Base-by-base conservation (phyloP, 2,888 invertebrate genomes). In the Eupithecia subumbrata region DNA sequence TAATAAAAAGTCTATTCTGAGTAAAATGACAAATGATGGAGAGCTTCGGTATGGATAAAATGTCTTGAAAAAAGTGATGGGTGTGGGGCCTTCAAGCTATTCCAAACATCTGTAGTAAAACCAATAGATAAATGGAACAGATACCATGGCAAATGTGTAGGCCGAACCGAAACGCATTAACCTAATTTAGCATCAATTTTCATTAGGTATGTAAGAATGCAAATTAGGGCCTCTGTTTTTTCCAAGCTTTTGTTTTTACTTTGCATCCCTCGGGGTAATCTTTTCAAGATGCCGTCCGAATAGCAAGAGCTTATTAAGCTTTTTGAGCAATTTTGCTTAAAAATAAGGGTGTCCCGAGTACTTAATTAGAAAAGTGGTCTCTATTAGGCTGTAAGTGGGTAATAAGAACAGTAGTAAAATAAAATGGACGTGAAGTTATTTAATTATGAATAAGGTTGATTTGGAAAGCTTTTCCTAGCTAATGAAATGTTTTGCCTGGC, bases 181-280 rank as follows among this genome's bases (percentile, higher is more conserved):
- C 76, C 71, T 74, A 76, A 76, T 72, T 73, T 71, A 71, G 11
- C 25, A 74, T 74, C 69, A 71, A 74, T 69, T 69, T 71, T 40
- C 69, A 74, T 71, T 66, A 69, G 37, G 9, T 34, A 67, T 22
- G 66, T 43, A 37, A 66, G 64, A 66, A 76, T 71, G 70, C 56
- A 70, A 76, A 76, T 76, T 67, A 73, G n/a, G 71, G 63, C 30
- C 43, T 67, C 60, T 68, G 73, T 67, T 60, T 60, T 60, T 25
- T 14, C 73, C 70, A 52, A 71, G 71, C 69, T 73, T 68, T 76
- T 72, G 76, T 74, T 74, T 76, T 56, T 71, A 69, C 68, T 74
- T 75, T 74, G 75, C 40, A 66, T 60, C 60, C 68, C 72, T 72
- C 56, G 9, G 67, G 56, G 66, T 72, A 70, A 72, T 66, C 69